Percentiles rank a stretch among this genome's conserved stretches.
These are phyloP conservation scores for Lates japonicus DNA, from an alignment of 2,797 vertebrate species.

Conservation along the genomic window DNA sequence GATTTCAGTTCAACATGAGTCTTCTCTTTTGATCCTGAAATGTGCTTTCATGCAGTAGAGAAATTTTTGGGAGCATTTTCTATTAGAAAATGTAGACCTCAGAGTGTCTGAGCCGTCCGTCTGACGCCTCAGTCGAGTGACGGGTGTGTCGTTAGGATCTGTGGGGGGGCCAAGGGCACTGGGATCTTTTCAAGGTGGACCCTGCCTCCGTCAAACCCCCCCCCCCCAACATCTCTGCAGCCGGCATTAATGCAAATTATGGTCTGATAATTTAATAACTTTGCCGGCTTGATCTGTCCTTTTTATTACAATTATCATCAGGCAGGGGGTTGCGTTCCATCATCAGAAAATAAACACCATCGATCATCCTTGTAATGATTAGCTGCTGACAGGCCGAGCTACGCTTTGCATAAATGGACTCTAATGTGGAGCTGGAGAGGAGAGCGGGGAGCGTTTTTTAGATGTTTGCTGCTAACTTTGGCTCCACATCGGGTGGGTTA, in stretches of 20 bases:
- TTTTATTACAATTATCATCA: conserved; percentile 98
- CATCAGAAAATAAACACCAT: conserved; percentile 98
- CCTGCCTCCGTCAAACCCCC: conserved; percentile 71
- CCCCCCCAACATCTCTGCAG: conserved; percentile 37
- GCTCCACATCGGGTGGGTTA: conserved; percentile 85
- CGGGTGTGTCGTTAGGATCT: conserved; percentile 10
- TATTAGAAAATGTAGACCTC: too few relatives aligned
- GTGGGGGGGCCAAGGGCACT: conserved; percentile 87
- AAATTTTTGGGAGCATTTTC: too few relatives aligned
- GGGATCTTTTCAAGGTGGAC: conserved; percentile 87
- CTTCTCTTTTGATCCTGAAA: too few relatives aligned
- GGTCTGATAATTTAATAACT: conserved; percentile 97
- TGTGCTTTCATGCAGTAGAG: too few relatives aligned
- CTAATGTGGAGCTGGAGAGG: conserved; percentile 45
- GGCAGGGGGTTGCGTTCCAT: conserved; percentile 95
- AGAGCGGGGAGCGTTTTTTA: not conserved
- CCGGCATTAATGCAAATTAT: conserved; percentile 94
- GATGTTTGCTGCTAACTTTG: conserved; percentile 83
- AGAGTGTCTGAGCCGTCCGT: not conserved
- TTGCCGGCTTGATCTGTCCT: conserved; percentile 95
- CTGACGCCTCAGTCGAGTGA: conserved; percentile 10
- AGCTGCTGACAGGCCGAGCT: conserved; percentile 92
- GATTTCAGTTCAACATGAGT: too few relatives aligned
- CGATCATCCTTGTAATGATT: conserved; percentile 98
- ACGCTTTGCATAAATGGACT: conserved; percentile 92